Evolutionary conservation across 2,888 invertebrate species (phyloP), one percentile per base, ranked within the genome.

Genomic region (Rhaphigaster nebulosa): DNA sequence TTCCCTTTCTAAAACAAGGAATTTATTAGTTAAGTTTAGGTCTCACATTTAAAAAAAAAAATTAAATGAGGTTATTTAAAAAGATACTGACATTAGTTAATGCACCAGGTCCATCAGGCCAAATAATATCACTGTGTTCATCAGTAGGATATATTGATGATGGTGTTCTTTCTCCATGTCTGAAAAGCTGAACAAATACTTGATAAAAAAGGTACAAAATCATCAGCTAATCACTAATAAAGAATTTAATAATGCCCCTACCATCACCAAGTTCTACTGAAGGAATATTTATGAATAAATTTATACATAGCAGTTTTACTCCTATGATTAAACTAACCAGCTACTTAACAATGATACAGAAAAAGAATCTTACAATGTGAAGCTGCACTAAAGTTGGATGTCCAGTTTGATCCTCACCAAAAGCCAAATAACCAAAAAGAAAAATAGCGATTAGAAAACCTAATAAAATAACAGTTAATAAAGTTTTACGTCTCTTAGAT

Each of bases 151-250:
- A 98, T 0, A 96, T 95, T 26, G 95, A 94, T 1, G 97, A 94
- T 0, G 98, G 98, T 87, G 97, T 97, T 92, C 98, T 95, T 93
- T 98, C 98, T 23, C 99, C 99, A 94, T 99, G 98, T 90, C 98
- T 95, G 94, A 95, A 98, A 87, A 98, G 70, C 92, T 92, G 87
- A 52, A 38, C 20, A 90, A 38, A 84, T 13, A 84, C n/a, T 26
- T 15, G 20, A 38, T 45, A n/a, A 45, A 41, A 84, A 0, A 1
- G 15, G 26, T 29, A n/a, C 1, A 38, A 20, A 60, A 29, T 13
- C 3, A 60, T 60, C n/a, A 13, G 60, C n/a, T 29, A 60, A 60
- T 29, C 13, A 60, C n/a, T 60, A 1, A 29, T 23, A 70, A 34
- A 70, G 29, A 34, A 34, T 29, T 70, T 70, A 5, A 70, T 70